These are phyloP conservation scores for Ceramica pisi DNA, from an alignment of 2,888 invertebrate genomes.

Conservation along the genomic window DNA sequence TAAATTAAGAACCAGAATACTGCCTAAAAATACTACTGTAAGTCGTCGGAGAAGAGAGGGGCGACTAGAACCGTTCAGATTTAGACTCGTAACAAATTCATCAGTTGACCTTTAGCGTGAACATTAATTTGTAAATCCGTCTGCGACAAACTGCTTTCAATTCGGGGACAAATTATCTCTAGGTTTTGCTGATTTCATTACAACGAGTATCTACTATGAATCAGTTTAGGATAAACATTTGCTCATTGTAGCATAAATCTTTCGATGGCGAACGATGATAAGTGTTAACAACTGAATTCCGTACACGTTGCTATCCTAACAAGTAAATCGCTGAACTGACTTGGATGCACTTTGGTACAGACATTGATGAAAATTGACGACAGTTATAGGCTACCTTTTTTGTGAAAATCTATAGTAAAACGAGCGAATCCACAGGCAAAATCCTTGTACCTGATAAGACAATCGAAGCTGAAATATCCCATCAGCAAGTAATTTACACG, in stretches of 20 bases:
- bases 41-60: background rate
- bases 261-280: background rate
- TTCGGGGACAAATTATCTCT: conserved; percentile 2
- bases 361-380: no score
- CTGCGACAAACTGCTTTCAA: background rate
- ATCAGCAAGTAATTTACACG: background rate
- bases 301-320: background rate
- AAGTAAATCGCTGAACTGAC: no score
- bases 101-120: conserved; percentile 6
- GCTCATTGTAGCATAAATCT: background rate
- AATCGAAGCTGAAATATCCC: background rate
- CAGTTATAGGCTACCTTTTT: no score
- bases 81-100: background rate
- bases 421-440: no score
- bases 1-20: background rate
- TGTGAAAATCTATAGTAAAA: no score
- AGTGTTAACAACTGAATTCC: background rate
- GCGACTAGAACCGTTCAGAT: background rate
- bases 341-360: no score
- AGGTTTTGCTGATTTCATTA: background rate
- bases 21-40: conserved; percentile 6
- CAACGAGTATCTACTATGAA: background rate
- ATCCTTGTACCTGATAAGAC: no score
- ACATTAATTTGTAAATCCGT: background rate
- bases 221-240: background rate